Evolutionary conservation across 1,140 invertebrate genomes (phyloP).

Genomic region (Lordiphosa stackelbergi): DNA sequence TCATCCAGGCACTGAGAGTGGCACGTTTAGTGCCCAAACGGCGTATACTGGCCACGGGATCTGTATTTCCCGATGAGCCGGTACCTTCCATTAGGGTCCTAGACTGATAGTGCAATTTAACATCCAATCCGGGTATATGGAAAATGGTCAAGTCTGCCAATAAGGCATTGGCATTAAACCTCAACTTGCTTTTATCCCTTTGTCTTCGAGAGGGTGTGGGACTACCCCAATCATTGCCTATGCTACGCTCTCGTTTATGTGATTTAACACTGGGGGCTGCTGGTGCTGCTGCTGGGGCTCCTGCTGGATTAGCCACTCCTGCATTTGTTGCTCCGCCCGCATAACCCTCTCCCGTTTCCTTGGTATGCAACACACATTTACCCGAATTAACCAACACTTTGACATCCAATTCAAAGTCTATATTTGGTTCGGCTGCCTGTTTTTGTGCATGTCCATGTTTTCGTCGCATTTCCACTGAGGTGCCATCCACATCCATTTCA

Average conservation of each 20-base stretch:
- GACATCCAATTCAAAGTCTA: slow-evolving; percentile 97
- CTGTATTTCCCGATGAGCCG: slow-evolving; percentile 39
- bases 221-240: slow-evolving; percentile 77
- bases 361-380: slow-evolving; percentile 97
- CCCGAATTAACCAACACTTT: slow-evolving; percentile 98
- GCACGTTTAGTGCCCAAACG: slow-evolving; percentile 91
- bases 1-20: slow-evolving; percentile 96
- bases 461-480: slow-evolving; percentile 81
- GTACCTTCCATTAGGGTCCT: slow-evolving; percentile 83
- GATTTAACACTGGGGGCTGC: slow-evolving; percentile 54
- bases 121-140: slow-evolving; percentile 95
- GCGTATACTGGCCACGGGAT: slow-evolving; percentile 17
- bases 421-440: slow-evolving; percentile 91
- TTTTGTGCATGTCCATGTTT: slow-evolving; percentile 77
- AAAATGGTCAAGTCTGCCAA: slow-evolving; percentile 93
- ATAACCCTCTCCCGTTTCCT: slow-evolving; percentile 84
- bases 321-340: slow-evolving; percentile 78
- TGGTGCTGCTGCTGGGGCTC: slow-evolving; percentile 76
- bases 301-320: slow-evolving; percentile 50
- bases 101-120: slow-evolving; percentile 95
- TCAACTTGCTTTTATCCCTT: slow-evolving; percentile 77
- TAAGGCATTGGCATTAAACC: slow-evolving; percentile 78
- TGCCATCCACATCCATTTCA: slow-evolving; percentile 81
- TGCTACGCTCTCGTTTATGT: slow-evolving; percentile 71
- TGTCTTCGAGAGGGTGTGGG: slow-evolving; percentile 78